A percentile compares a stretch with the other conserved stretches of the same genome.
These are phyloP conservation scores for Turnix velox DNA, from an alignment of 2,113 vertebrate genomes.

Conservation along the genomic window DNA sequence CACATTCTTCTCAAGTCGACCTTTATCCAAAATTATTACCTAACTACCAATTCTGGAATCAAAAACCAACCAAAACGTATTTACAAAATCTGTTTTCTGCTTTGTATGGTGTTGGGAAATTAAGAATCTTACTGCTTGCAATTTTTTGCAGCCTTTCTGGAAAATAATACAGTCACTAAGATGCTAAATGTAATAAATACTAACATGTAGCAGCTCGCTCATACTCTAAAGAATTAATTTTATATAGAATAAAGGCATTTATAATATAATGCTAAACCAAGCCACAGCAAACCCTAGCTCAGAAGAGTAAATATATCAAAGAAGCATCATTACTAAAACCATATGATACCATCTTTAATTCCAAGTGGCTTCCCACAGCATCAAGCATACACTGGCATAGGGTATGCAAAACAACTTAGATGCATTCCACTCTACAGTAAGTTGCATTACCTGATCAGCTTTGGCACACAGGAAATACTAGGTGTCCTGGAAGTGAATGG, in stretches of 20 bases:
- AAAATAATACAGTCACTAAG: not conserved
- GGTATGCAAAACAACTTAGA: not conserved
- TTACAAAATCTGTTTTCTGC: not conserved
- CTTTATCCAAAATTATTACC: not conserved
- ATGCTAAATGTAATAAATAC: not conserved
- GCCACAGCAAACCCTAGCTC: not conserved
- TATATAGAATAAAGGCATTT: not conserved
- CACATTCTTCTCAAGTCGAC: not conserved
- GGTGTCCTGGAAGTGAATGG: conserved; percentile 95
- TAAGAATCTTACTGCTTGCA: not conserved
- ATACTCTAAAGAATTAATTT: not conserved
- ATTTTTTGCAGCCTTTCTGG: not conserved
- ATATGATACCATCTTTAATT: not conserved
- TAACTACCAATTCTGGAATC: not conserved
- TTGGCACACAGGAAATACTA: conserved; percentile 97
- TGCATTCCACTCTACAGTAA: not conserved
- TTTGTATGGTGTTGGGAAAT: not conserved
- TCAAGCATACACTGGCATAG: not conserved
- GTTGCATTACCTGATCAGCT: conserved; percentile 88
- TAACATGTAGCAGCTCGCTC: not conserved
- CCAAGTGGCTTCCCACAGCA: not conserved
- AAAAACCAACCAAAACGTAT: not conserved
- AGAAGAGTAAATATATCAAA: not conserved
- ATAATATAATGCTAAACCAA: not conserved
- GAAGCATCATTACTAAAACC: not conserved